Conservation (phyloP, 2,797 vertebrate species). For the Coranthus polyacanthus region DNA sequence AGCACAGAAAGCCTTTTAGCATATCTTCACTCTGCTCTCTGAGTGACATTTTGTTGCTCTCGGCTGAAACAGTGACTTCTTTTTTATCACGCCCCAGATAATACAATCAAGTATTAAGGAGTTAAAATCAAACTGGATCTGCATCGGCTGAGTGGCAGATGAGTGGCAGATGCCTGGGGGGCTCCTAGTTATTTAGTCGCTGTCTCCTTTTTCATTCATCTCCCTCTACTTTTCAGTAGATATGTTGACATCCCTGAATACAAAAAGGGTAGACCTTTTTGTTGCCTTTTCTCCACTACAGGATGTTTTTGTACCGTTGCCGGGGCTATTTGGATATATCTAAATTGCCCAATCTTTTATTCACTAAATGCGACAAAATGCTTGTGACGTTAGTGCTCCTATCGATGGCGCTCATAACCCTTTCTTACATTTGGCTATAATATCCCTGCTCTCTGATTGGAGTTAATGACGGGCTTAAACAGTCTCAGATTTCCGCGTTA, state of each 20-base stretch:
- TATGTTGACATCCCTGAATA: slow-evolving; percentile 46
- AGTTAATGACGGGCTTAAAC: slow-evolving; percentile 50
- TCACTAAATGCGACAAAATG: slow-evolving; percentile 7
- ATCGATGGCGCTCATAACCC: slow-evolving; percentile 42
- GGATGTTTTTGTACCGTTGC: slow-evolving; percentile 23
- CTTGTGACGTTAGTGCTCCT: slow-evolving; percentile 24
- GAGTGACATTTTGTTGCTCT: slow-evolving; percentile 74
- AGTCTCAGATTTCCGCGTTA: slow-evolving; percentile 56
- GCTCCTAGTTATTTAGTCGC: slow-evolving; percentile 44
- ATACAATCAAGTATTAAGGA: slow-evolving; percentile 74
- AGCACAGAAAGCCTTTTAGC: slow-evolving; percentile 72
- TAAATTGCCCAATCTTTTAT: slow-evolving; percentile 32
- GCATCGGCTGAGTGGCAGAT: slow-evolving; percentile 68
- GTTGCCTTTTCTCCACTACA: slow-evolving; percentile 28
- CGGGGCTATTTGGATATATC: slow-evolving; percentile 24
- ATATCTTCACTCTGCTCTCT: slow-evolving; percentile 54
- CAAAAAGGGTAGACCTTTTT: slow-evolving; percentile 15
- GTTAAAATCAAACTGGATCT: slow-evolving; percentile 74
- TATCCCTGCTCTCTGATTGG: slow-evolving; percentile 31
- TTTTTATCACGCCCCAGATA: slow-evolving; percentile 73
- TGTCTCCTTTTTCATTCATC: slow-evolving; percentile 42
- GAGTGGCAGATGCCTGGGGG: slow-evolving; percentile 70
- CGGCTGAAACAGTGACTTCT: slow-evolving; percentile 67
- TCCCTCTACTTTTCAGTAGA: slow-evolving; percentile 40
- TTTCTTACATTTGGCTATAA: slow-evolving; percentile 38